A percentile compares a stretch with the other conserved stretches of the same genome.
These are phyloP conservation scores for Tenthredo amoena DNA, from an alignment of 2,888 invertebrate species.

Conservation along the genomic window DNA sequence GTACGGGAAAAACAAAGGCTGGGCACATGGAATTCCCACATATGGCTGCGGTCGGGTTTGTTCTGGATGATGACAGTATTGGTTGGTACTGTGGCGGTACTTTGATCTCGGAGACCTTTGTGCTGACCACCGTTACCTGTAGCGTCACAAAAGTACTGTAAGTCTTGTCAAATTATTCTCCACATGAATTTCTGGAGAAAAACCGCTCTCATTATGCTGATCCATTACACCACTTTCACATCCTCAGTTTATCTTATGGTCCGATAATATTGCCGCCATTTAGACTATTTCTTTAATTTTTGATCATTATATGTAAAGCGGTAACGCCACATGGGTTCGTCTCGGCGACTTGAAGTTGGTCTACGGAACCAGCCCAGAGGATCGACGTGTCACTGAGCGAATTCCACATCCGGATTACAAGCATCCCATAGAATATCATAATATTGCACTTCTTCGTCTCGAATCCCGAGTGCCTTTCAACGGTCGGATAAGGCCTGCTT, in stretches of 20 bases:
- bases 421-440: slow-evolving; percentile 77
- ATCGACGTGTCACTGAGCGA: slow-evolving; percentile 70
- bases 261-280: neutral
- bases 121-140: slow-evolving; percentile 87
- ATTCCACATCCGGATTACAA: slow-evolving; percentile 78
- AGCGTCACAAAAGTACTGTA: slow-evolving; percentile 56
- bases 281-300: neutral
- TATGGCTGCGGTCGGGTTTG: slow-evolving; percentile 72
- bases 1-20: slow-evolving; percentile 70
- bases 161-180: neutral
- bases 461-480: slow-evolving; percentile 74
- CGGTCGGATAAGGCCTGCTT: slow-evolving; percentile 78
- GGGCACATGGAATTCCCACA: slow-evolving; percentile 72
- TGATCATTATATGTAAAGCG: slow-evolving; percentile 70
- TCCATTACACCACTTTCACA: neutral
- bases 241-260: neutral
- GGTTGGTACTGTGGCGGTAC: slow-evolving; percentile 84
- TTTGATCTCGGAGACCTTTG: slow-evolving; percentile 82
- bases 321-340: slow-evolving; percentile 75
- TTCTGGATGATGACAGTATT: slow-evolving; percentile 68
- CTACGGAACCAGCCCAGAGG: slow-evolving; percentile 75
- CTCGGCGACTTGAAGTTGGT: slow-evolving; percentile 78
- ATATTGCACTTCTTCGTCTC: slow-evolving; percentile 79
- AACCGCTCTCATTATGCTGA: neutral
- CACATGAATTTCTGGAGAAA: neutral